Conservation (phyloP, 2,888 invertebrate genomes). For the Aphodius sticticus region DNA sequence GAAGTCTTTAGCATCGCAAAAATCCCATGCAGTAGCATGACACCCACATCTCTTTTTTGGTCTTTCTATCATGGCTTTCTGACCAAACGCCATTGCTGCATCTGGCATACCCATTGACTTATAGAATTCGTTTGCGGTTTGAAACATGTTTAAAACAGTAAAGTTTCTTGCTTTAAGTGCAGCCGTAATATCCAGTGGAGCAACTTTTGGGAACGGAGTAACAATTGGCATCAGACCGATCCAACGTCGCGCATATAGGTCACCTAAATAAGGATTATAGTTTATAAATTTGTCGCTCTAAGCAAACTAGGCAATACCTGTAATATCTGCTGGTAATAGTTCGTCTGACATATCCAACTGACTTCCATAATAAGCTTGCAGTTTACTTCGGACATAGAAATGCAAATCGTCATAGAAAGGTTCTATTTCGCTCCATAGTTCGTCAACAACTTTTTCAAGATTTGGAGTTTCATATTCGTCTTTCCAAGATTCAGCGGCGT, state of each 20-base stretch:
- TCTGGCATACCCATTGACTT: constrained; percentile 68
- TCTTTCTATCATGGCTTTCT: constrained; percentile 65
- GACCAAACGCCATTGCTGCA: constrained; percentile 67
- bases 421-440: constrained; percentile 66
- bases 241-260: constrained; percentile 73
- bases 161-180: constrained; percentile 59
- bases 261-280: constrained; percentile 61
- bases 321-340: constrained; percentile 73
- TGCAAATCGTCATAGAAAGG: constrained; percentile 72
- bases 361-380: constrained; percentile 63
- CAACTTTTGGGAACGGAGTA: constrained; percentile 59
- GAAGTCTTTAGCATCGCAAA: constrained; percentile 69
- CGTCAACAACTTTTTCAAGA: constrained; percentile 55
- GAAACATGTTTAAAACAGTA: constrained; percentile 63
- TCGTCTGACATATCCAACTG: constrained; percentile 60
- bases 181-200: constrained; percentile 63
- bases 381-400: constrained; percentile 67
- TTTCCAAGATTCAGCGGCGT: constrained; percentile 63
- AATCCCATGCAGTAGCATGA: constrained; percentile 75
- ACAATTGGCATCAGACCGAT: constrained; percentile 62
- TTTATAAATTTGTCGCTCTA: background rate
- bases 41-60: constrained; percentile 68
- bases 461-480: constrained; percentile 59
- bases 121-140: constrained; percentile 69
- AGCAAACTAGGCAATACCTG: constrained; percentile 61